Evolutionary conservation across 2,888 invertebrate species (phyloP).

Genomic region (Cacoxenus indagator): DNA sequence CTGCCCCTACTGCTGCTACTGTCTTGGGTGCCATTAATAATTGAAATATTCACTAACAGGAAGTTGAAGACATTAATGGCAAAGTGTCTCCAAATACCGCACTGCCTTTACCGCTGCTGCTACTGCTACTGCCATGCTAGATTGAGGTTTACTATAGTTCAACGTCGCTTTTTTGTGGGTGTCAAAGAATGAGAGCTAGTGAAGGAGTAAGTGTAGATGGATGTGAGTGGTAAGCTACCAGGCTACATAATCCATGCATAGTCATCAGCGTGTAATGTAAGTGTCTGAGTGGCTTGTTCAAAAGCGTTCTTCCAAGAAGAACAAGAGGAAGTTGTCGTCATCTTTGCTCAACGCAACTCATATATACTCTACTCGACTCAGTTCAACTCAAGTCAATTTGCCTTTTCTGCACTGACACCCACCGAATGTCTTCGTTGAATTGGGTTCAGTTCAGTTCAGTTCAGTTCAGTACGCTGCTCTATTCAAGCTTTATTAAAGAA

Average conservation of each 20-base stretch:
- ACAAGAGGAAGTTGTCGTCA: too few species aligned
- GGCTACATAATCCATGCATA: constrained; percentile 62
- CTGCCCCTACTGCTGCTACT: constrained; percentile 23
- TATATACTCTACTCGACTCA: not conserved
- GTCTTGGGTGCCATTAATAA: constrained; percentile 56
- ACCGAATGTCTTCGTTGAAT: too few species aligned
- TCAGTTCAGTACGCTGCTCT: too few species aligned
- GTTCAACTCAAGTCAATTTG: not conserved
- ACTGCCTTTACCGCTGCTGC: constrained; percentile 20
- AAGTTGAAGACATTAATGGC: constrained; percentile 64
- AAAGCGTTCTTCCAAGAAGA: not conserved
- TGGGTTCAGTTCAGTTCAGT: too few species aligned
- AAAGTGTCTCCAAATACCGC: constrained; percentile 26
- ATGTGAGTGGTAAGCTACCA: constrained; percentile 33
- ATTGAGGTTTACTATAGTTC: constrained; percentile 55
- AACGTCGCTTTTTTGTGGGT: constrained; percentile 13
- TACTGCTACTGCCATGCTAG: constrained; percentile 45
- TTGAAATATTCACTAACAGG: constrained; percentile 66
- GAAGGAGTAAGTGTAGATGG: not conserved
- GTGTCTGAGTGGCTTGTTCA: constrained; percentile 20
- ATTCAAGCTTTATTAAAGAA: not conserved
- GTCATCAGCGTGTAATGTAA: constrained; percentile 46
- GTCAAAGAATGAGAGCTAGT: not conserved
- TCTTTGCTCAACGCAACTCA: not conserved
- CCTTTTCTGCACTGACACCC: too few species aligned